Base-by-base conservation (phyloP, 2,113 vertebrate genomes). In the Rhabdomys dilectus region DNA sequence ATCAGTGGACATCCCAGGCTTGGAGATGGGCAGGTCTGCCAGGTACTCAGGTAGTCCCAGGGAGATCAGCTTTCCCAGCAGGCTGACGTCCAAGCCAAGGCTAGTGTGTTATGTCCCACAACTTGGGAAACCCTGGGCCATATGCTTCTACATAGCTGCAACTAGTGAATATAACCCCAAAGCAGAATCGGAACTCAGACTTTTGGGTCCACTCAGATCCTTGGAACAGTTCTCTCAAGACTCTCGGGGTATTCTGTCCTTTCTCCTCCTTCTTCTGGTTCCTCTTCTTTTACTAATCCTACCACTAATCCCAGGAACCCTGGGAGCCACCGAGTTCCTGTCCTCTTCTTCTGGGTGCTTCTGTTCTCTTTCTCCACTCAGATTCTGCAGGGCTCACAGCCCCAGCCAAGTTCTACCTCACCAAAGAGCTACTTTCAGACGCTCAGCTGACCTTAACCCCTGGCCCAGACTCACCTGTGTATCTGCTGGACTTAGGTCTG, bases 211-310 rank as follows among this genome's bases (percentile, higher is more conserved):
- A 66, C 7, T 22, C 39, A 56, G 64, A 42, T 26, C 68, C 39
- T 81, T 12, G 26, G 53, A 53, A 66, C 66, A 62, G 34, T 91
- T 53, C 1, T 1, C 39, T 72, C 15, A 3, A 51, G 34, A 3
- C 36, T 87, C 51, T 21, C 48, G n/a, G 58, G 60, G 51, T 84
- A 36, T 34, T 12, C 26, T 3, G 36, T 7, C 89, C 48, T 36
- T 36, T 94, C 60, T 95, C 82, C 86, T 70, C 90, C 94, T 2
- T 3, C 53, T 94, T 95, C 96, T 53, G 89, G 94, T 91, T 93
- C 97, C 89, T 96, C 91, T 96, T 95, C 95, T 98, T 97, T 96
- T 94, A 94, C 89, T 93, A 91, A 97, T 26, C 34, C 53, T 21
- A 60, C 48, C 15, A 15, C 10, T 51, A 51, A 51, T 51, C 51